Percentiles rank a stretch among this genome's conserved stretches.
Conservation (phyloP, 2,888 invertebrate species). For the Drosophila affinis region DNA sequence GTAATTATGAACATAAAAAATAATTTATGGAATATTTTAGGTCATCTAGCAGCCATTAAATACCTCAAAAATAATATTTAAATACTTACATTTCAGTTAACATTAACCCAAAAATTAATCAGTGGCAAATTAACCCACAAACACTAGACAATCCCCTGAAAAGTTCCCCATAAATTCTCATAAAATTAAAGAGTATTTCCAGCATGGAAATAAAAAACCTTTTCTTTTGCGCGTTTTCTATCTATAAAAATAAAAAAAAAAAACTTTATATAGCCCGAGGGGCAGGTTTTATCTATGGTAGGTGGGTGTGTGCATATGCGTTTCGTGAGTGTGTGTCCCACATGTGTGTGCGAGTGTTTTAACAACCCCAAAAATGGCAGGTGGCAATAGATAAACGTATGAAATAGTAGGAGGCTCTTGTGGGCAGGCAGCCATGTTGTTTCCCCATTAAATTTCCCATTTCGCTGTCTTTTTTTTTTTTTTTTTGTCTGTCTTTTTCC, state of each 20-base stretch:
- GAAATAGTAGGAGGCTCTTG: constrained; percentile 50
- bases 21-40: neutral
- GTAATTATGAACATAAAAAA: too few species aligned
- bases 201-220: constrained; percentile 34
- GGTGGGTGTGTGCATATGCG: constrained; percentile 36
- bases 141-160: neutral
- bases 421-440: constrained; percentile 67
- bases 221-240: constrained; percentile 30
- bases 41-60: constrained; percentile 14
- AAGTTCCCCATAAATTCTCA: constrained; percentile 27
- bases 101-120: constrained; percentile 39
- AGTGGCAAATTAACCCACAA: constrained; percentile 23
- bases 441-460: constrained; percentile 49
- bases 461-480: constrained; percentile 34
- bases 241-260: constrained; percentile 33
- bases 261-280: constrained; percentile 56
- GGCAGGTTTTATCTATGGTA: constrained; percentile 67
- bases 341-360: constrained; percentile 21
- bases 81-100: neutral
- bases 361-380: constrained; percentile 76
- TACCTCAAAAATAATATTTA: neutral
- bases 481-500: constrained; percentile 6
- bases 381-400: constrained; percentile 63
- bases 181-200: constrained; percentile 46
- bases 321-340: neutral